Evolutionary conservation across 1,140 invertebrate genomes (phyloP).

Genomic region (Tetraneura akinire): DNA sequence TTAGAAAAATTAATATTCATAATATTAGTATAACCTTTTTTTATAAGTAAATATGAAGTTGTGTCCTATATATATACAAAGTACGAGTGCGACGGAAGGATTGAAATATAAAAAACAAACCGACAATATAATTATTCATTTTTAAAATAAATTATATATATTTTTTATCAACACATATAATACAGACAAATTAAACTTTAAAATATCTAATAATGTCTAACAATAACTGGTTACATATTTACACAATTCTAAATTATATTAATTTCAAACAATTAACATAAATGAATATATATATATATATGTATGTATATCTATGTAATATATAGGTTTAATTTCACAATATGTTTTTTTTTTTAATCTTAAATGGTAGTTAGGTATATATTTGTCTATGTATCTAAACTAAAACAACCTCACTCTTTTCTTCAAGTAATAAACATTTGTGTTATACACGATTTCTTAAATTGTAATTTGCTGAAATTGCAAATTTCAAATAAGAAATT

Average conservation of each 20-base stretch:
- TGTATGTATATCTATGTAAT: background rate
- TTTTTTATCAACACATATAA: constrained; percentile 40
- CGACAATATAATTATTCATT: constrained; percentile 2
- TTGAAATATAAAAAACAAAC: constrained; percentile 9
- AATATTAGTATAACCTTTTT: background rate
- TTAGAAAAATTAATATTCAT: too few relatives aligned
- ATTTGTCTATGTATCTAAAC: too few relatives aligned
- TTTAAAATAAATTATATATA: constrained; percentile 49
- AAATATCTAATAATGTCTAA: constrained; percentile 47
- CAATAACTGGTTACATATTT: constrained; percentile 49
- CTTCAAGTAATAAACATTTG: constrained; percentile 20
- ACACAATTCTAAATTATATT: constrained; percentile 42
- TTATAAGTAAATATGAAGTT: too few relatives aligned
- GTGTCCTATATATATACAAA: too few relatives aligned
- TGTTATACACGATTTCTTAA: constrained; percentile 34
- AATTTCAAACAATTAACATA: constrained; percentile 6
- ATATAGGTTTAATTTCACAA: background rate
- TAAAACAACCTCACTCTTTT: constrained; percentile 23
- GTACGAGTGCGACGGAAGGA: background rate
- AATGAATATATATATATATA: constrained; percentile 9
- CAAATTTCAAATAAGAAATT: constrained; percentile 48
- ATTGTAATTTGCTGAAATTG: constrained; percentile 37
- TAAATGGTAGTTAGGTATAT: too few relatives aligned
- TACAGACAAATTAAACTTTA: constrained; percentile 43
- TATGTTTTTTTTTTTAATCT: constrained; percentile 24